Conservation (phyloP, 2,888 invertebrate genomes). For the Diarsia dahlii region DNA sequence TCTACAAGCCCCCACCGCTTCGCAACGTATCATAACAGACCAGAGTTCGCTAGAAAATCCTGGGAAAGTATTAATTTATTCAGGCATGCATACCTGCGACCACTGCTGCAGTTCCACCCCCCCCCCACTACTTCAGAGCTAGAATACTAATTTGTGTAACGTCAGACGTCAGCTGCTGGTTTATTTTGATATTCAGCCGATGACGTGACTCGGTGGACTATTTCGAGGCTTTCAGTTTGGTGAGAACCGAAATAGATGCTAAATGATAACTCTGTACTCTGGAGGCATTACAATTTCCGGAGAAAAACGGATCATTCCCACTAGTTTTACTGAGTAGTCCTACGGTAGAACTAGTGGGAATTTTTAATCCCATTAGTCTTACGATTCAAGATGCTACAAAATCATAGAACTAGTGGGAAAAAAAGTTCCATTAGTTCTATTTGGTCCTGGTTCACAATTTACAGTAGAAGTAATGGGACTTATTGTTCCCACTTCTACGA, state of each 20-base stretch:
- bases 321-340: too few species aligned
- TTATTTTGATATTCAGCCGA: constrained; percentile 46
- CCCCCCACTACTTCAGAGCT: constrained; percentile 6
- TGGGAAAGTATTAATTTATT: constrained; percentile 64
- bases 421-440: too few species aligned
- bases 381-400: too few species aligned
- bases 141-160: constrained; percentile 58
- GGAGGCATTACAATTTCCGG: too few species aligned
- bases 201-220: constrained; percentile 25
- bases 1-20: background rate
- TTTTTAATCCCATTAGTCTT: too few species aligned
- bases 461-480: too few species aligned
- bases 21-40: constrained; percentile 9
- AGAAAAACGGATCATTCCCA: too few species aligned
- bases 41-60: constrained; percentile 32
- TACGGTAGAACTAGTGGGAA: too few species aligned
- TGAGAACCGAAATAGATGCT: background rate
- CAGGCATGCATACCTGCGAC: constrained; percentile 54
- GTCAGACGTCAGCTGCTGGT: constrained; percentile 57
- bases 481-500: too few species aligned
- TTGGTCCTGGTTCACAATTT: too few species aligned
- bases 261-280: too few species aligned
- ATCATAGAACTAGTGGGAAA: too few species aligned
- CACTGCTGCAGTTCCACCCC: constrained; percentile 13
- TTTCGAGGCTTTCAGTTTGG: background rate